Evolutionary conservation across 1,140 invertebrate genomes (phyloP), one percentile per base, ranked within the genome.

Genomic region (Ctenoplectra terminalis): DNA sequence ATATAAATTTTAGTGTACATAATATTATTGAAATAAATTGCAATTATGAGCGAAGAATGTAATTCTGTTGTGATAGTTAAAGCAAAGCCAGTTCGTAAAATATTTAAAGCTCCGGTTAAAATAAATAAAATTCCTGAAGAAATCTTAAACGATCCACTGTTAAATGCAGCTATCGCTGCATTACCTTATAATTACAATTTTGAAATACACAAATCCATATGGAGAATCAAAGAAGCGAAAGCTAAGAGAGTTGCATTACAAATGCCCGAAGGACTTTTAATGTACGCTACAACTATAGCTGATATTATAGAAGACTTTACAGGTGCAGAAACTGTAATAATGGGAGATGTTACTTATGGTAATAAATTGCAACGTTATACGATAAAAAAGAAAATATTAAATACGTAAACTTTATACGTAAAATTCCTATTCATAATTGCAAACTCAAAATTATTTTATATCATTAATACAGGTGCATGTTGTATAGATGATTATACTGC

Each of bases 401-500:
- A n/a, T n/a, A 40, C 40, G 40, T 40, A 40, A 40, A 40, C 13
- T 48, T 15, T 48, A 15, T 71, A 56, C 56, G n/a, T 71, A 4
- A 20, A 60, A 54, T 60, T 48, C 43, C n/a, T 31, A 73, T 40
- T 56, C 20, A 4, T 52, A n/a, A 64, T 52, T 64, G 1, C 15
- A 29, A 64, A 7, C 2, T 54, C 15, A n/a, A 54, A 40, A 46
- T 29, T 46, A 34, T 58, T 58, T 56, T 52, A 43, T 56, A 80
- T n/a, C 17, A n/a, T 66, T 2, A n/a, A 52, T 85, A 6, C 23
- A 94, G 93, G 99, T 63, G 99, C 99, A 6, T 99, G 99, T 92
- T 99, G 99, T 94, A 97, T 99, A n/a, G 99, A 99, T 93, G 99
- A 99, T 94, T 98, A 96, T 87, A 99, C 98, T 17, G 99, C 99